Base-by-base conservation (phyloP, 2,888 invertebrate genomes). In the Trichogramma evanescens region DNA sequence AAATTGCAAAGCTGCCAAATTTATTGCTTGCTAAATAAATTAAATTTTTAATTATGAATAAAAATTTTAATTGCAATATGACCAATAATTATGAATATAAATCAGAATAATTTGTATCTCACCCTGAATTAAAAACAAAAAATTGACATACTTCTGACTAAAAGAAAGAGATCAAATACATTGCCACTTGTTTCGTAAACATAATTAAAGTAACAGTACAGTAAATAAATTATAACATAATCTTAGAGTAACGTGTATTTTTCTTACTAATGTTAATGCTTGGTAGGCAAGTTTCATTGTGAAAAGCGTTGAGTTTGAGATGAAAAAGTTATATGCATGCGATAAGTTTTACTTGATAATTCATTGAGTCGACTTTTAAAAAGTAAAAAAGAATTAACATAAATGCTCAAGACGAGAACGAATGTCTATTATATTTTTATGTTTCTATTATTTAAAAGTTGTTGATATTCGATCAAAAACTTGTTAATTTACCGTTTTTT, bases 141-240 rank as follows among this genome's bases (percentile, higher is more conserved):
- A 71, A 70, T 66, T 71, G 72, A 75, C 82, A 81, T 80, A 83
- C 83, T 84, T 84, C 84, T 85, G 85, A 85, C 84, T 85, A 85
- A 84, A 83, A 84, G 82, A 85, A 82, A 85, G 85, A 85, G 85
- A 85, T 85, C 85, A 85, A 85, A 77, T 77, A 83, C 83, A 84
- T 84, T 84, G 84, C 84, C 84, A 83, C 84, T 80, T 81, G 79
- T 77, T 78, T 73, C 73, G 65, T 77, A 75, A 77, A 70, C 72
- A 69, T 75, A 75, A 72, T 74, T 76, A 75, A 74, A 72, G 70
- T 74, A 74, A 75, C 70, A 73, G 72, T 76, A 74, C 68, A 72
- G 70, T 78, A 75, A 74, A 73, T 75, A 76, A 77, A 71, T 70
- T 73, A 13, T 13, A 71, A 72, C 63, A 65, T 69, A 70, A 68